Conservation (phyloP, 1,140 invertebrate species). For the Anastatus disparis region DNA sequence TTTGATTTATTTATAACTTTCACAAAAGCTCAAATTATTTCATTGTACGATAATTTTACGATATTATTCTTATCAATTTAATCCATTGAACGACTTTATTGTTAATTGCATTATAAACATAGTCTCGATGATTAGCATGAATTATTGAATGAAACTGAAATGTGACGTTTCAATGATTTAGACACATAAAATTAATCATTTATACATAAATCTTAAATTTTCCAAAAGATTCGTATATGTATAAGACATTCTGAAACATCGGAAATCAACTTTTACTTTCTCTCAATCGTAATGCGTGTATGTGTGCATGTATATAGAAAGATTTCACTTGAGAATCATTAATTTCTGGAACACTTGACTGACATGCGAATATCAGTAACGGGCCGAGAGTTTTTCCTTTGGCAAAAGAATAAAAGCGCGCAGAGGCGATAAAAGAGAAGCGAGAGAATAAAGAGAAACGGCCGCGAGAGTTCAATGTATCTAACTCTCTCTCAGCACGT, state of each 20-base stretch:
- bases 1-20: too few relatives aligned
- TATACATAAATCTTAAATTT: slow-evolving; percentile 8
- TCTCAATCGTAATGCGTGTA: background rate
- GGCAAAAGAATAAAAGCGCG: too few relatives aligned
- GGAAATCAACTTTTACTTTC: slow-evolving; percentile 7
- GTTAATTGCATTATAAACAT: slow-evolving; percentile 12
- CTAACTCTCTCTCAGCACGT: slow-evolving; percentile 41
- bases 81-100: too few relatives aligned
- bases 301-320: background rate
- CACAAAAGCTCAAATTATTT: too few relatives aligned
- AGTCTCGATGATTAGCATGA: background rate
- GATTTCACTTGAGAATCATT: slow-evolving; percentile 44
- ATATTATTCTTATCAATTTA: too few relatives aligned
- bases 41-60: too few relatives aligned
- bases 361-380: slow-evolving; percentile 56
- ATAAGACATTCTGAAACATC: background rate
- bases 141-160: slow-evolving; percentile 28
- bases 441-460: slow-evolving; percentile 47
- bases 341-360: slow-evolving; percentile 55
- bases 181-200: slow-evolving; percentile 1
- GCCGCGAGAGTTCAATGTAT: slow-evolving; percentile 56
- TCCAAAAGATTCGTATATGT: background rate
- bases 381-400: slow-evolving; percentile 50
- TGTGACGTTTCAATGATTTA: slow-evolving; percentile 12
- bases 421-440: too few relatives aligned